A percentile compares a stretch with the other conserved stretches of the same genome.
Evolutionary conservation across 1,140 invertebrate genomes (phyloP).

Genomic region (Sarcophaga peregrina): DNA sequence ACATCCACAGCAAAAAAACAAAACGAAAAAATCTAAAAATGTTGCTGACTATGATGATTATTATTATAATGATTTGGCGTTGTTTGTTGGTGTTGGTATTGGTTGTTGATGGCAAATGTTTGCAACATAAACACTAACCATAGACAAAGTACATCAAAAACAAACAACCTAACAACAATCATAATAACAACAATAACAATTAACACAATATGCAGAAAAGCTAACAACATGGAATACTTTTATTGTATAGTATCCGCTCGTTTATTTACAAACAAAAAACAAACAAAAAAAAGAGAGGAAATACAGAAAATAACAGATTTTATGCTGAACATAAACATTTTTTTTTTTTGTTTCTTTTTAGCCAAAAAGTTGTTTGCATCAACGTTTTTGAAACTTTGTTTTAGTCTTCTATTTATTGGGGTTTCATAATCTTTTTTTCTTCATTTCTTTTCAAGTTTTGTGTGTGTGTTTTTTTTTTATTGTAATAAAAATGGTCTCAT

Average conservation of each 20-base stretch:
- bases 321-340: not conserved
- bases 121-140: not conserved
- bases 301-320: not conserved
- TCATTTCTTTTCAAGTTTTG: too few relatives aligned
- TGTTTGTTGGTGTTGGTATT: not conserved
- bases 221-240: not conserved
- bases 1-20: constrained; percentile 5
- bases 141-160: constrained; percentile 32
- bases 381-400: not conserved
- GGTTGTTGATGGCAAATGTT: constrained; percentile 23
- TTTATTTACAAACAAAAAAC: not conserved
- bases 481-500: not conserved
- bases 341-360: not conserved
- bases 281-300: not conserved
- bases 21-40: too few relatives aligned
- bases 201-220: constrained; percentile 35
- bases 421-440: too few relatives aligned
- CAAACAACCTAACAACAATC: not conserved
- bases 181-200: constrained; percentile 31
- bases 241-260: too few relatives aligned
- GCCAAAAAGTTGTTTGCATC: not conserved
- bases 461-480: too few relatives aligned
- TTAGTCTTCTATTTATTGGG: too few relatives aligned
- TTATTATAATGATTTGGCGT: not conserved
- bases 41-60: constrained; percentile 16